Evolutionary conservation across 2,888 invertebrate species (phyloP), one percentile per base, ranked within the genome.

Genomic region (Dorcus hopei): DNA sequence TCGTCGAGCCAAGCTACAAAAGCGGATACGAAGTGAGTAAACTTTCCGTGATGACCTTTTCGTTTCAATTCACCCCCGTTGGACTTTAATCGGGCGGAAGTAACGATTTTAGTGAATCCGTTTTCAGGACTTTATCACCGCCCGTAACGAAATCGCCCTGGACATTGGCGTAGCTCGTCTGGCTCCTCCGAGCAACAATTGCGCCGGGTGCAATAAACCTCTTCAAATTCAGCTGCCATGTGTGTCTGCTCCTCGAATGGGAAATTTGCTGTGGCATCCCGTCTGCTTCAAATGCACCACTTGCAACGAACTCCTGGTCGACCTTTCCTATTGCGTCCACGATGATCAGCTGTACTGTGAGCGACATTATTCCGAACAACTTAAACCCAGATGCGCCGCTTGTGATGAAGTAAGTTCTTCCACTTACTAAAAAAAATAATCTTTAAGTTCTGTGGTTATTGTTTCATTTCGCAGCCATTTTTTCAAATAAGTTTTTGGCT

Each of bases 321-420:
- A 99, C 80, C 86, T 99, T 72, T 93, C 95, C 52, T 97, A 98
- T 81, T 98, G 98, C 79, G 90, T 91, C 64, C 85, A 93, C 76
- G 93, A 95, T 69, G 92, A 92, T 67, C 84, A 87, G 64, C 83
- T 95, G 65, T 95, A 89, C 81, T 97, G 97, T 80, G 95, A 95
- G 74, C 85, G 97, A 64, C 98, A 99, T 81, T 99, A 97, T 79
- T 96, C 97, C 52, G 97, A 99, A 80, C 86, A 91, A 73, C 83
- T 97, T 75, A 95, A 96, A 79, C 97, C 98, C 11, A 84, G 98
- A 71, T 98, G 98, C 79, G 88, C 94, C 63, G 92, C 95, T 68
- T 99, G 98, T 81, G 97, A 98, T 81, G 98, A 99, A 93, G 98
- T 99, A 77, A 85, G 90, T 82, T 39, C n/a, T 49, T 53, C 39